Conservation (phyloP, 2,113 vertebrate species). For the Pachycephala philippinensis region DNA sequence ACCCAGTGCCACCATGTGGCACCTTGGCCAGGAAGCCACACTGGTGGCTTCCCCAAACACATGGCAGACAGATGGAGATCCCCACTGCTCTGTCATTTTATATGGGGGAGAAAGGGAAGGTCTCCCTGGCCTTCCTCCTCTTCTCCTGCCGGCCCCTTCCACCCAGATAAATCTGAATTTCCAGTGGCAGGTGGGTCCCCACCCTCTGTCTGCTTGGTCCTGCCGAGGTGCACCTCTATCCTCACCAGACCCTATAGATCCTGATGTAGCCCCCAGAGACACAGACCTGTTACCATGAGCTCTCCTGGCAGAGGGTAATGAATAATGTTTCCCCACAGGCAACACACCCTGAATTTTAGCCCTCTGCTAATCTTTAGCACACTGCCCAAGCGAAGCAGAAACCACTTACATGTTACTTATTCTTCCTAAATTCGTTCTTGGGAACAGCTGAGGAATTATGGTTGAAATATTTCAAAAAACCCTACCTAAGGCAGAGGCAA, state of each 20-base stretch:
- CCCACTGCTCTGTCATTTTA: neutral
- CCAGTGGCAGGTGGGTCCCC: neutral
- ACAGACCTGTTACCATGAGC: rapidly evolving
- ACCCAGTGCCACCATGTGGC: neutral
- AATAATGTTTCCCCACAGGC: neutral
- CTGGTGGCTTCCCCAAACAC: neutral
- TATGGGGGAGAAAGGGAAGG: neutral
- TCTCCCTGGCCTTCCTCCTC: neutral
- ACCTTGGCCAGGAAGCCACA: neutral
- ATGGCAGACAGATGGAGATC: rapidly evolving
- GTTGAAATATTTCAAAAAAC: neutral
- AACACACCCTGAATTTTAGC: neutral
- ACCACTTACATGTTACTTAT: neutral
- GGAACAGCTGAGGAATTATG: neutral
- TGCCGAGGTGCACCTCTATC: neutral
- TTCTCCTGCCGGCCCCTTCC: neutral
- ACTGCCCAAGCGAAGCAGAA: neutral
- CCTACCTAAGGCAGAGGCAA: neutral
- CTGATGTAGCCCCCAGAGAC: neutral
- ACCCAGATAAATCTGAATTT: neutral
- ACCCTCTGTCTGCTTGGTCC: neutral
- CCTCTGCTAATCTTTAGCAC: neutral
- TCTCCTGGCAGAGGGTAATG: neutral
- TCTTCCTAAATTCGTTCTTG: neutral
- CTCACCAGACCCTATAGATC: neutral